phyloP scores from a whole-genome alignment of 2,797 vertebrate genomes.

The Centropyge bicolor region DNA sequence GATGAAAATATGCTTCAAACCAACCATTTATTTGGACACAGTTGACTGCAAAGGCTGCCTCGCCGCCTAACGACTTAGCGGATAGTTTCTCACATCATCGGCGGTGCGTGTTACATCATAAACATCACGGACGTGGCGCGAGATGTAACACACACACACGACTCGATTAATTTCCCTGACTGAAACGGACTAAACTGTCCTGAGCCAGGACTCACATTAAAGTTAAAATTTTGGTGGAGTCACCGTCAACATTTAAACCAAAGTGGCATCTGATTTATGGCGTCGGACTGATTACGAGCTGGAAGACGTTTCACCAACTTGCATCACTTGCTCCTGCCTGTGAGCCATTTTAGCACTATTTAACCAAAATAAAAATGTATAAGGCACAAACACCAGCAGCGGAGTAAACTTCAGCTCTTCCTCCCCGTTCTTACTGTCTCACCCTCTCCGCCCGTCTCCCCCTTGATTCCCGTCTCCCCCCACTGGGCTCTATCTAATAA shows the following conservation, averaged over 20 bases:
- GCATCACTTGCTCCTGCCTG: slow-evolving; percentile 57
- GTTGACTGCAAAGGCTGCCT: neutral
- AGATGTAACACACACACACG: neutral
- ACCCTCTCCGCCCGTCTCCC: slow-evolving; percentile 27
- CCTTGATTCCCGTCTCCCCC: slow-evolving; percentile 20
- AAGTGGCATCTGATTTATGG: slow-evolving; percentile 41
- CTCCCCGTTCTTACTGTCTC: slow-evolving; percentile 17
- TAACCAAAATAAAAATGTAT: slow-evolving; percentile 51
- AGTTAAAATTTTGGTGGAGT: slow-evolving; percentile 32
- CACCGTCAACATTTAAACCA: slow-evolving; percentile 7
- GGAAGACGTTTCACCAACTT: slow-evolving; percentile 53
- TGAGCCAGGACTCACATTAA: neutral
- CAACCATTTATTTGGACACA: neutral
- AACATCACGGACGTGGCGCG: neutral
- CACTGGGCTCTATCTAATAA: slow-evolving; percentile 70
- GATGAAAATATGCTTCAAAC: neutral
- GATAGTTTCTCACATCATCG: neutral
- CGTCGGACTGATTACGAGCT: slow-evolving; percentile 36
- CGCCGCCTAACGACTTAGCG: too few relatives aligned
- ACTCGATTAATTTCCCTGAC: neutral
- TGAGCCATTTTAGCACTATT: slow-evolving; percentile 43
- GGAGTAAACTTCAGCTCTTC: slow-evolving; percentile 27
- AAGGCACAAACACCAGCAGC: slow-evolving; percentile 33
- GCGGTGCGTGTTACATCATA: slow-evolving; percentile 8
- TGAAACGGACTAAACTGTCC: neutral